These are phyloP conservation scores for Hydriomena furcata DNA, from an alignment of 2,888 invertebrate genomes.

Conservation along the genomic window DNA sequence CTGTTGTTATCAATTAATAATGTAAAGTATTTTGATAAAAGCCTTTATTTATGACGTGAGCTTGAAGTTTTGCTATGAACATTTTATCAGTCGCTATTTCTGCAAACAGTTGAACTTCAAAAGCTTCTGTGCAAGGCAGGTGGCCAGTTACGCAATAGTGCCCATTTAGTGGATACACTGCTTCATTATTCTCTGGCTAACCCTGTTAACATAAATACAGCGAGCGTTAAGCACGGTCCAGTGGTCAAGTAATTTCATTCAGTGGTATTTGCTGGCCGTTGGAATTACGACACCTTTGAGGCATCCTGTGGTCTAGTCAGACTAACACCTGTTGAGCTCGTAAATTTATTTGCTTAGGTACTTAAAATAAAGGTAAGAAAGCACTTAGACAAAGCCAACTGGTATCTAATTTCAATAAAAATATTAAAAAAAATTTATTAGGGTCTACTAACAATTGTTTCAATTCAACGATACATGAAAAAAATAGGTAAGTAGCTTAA, in stretches of 20 bases:
- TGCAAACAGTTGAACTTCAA: background rate
- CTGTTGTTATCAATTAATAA: too few relatives aligned
- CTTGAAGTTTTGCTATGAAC: conserved; percentile 17
- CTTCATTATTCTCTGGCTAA: conserved; percentile 17
- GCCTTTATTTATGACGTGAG: too few relatives aligned
- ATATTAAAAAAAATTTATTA: too few relatives aligned
- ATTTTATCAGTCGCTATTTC: conserved; percentile 27
- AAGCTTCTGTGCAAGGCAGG: background rate
- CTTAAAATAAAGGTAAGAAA: conserved; percentile 5
- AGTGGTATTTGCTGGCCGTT: conserved; percentile 19
- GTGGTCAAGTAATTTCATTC: conserved; percentile 30
- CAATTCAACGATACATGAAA: too few relatives aligned
- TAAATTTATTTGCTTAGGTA: conserved; percentile 20
- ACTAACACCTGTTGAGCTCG: conserved; percentile 25
- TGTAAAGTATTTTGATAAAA: too few relatives aligned
- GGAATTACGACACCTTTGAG: conserved; percentile 21
- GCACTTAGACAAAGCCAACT: too few relatives aligned
- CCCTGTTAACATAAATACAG: conserved; percentile 21
- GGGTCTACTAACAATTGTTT: too few relatives aligned
- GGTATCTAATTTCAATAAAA: too few relatives aligned
- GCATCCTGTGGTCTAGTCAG: conserved; percentile 18
- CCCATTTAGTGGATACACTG: conserved; percentile 1
- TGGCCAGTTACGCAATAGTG: background rate
- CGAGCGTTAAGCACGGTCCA: conserved; percentile 17
- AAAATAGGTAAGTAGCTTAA: too few relatives aligned